phyloP scores from a whole-genome alignment of 2,888 invertebrate genomes.

The Oscheius sp. region DNA sequence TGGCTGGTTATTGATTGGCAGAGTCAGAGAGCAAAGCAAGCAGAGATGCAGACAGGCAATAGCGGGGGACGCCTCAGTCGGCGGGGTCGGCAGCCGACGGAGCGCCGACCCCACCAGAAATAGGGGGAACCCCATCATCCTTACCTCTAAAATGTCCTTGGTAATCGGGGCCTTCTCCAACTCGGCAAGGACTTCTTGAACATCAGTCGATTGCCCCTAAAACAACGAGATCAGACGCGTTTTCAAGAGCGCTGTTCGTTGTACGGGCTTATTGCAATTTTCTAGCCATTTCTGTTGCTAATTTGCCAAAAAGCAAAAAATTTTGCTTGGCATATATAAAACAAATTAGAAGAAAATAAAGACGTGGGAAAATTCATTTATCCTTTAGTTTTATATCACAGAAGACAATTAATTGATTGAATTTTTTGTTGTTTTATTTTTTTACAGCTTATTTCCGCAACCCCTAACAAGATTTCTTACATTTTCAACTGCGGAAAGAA shows the following conservation, averaged over 20 bases:
- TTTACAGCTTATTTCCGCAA: conserved; percentile 6
- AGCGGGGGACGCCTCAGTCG: conserved; percentile 35
- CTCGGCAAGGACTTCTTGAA: conserved; percentile 46
- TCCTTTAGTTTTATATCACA: conserved; percentile 5
- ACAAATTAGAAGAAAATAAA: not conserved
- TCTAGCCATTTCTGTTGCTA: not conserved
- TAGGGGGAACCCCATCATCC: conserved; percentile 32
- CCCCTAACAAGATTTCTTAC: conserved; percentile 56
- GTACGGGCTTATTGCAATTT: not conserved
- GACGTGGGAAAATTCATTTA: conserved; percentile 1
- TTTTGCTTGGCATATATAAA: conserved; percentile 22
- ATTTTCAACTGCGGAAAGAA: conserved; percentile 65
- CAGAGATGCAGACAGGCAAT: conserved; percentile 31
- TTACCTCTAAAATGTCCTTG: conserved; percentile 64
- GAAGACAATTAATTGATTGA: not conserved
- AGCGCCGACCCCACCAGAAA: conserved; percentile 31
- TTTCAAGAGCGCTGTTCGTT: conserved; percentile 6
- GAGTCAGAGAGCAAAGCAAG: conserved; percentile 24
- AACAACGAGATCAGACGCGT: conserved; percentile 11
- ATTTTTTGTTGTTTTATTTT: not conserved
- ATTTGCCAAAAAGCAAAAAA: conserved; percentile 14
- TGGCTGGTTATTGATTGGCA: conserved; percentile 20
- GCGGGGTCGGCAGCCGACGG: conserved; percentile 23
- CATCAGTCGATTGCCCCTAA: conserved; percentile 28
- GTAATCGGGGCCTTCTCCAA: conserved; percentile 55